These are phyloP conservation scores for Odontophorus gujanensis DNA, from an alignment of 2,113 vertebrate species.

Conservation along the genomic window DNA sequence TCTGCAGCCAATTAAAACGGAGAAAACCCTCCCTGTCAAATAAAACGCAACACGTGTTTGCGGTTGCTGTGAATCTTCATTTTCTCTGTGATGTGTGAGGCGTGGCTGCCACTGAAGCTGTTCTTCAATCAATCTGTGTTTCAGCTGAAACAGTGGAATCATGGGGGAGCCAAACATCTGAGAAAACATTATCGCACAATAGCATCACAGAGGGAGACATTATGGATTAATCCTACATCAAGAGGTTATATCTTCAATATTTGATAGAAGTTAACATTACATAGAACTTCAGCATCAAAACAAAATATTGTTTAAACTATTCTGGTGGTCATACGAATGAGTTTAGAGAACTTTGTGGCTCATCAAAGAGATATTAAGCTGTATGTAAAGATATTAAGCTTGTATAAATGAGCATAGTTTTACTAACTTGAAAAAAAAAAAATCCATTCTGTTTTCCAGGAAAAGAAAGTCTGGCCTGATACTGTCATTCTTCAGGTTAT, in stretches of 20 bases:
- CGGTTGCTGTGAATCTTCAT: background rate
- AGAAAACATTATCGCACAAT: background rate
- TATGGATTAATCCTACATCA: background rate
- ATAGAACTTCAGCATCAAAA: background rate
- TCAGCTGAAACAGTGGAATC: background rate
- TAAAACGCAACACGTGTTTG: background rate
- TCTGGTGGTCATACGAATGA: background rate
- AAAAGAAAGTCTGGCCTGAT: background rate
- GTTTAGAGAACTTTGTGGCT: background rate
- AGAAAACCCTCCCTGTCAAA: background rate
- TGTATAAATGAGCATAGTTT: background rate
- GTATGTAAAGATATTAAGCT: background rate
- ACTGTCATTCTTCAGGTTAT: background rate
- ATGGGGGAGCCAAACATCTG: background rate
- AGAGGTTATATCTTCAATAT: background rate
- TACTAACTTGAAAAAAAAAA: background rate
- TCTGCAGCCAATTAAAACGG: background rate
- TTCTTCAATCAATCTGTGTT: background rate
- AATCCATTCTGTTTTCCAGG: background rate
- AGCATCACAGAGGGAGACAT: background rate
- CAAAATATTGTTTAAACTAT: background rate
- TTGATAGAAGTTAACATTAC: background rate
- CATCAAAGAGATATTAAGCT: background rate
- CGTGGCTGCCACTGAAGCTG: background rate
- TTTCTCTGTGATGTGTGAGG: background rate